Base-by-base conservation (phyloP, 2,113 vertebrate genomes). In the Notothenia coriiceps region DNA sequence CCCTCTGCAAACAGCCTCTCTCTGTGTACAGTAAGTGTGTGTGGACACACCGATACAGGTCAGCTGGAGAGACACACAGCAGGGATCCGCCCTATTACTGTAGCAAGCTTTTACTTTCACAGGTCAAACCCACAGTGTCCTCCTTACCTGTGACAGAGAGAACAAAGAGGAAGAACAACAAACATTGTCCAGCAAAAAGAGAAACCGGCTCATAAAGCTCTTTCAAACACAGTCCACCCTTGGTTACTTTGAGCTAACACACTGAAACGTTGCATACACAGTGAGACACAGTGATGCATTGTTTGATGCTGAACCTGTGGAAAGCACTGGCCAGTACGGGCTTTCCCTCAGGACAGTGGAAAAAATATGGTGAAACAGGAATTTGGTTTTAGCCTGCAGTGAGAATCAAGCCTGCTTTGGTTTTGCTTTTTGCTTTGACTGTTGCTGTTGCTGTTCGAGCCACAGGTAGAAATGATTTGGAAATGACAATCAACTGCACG, bases 21-120 rank as follows among this genome's bases (percentile, higher is more conserved):
- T 44, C 18, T 71, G 65, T 6, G n/a, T 18, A 46, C 51, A 76
- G 43, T 40, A 6, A 7, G 60, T 79, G 70, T 71, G 40, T 62
- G 20, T 22, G 64, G 44, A 35, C 40, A 74, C 14, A 2, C 18
- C 74, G 43, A 62, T 13, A 9, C 6, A 40, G 20, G 29, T 10
- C 49, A 18, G 20, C 71, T 61, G 18, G 52, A 44, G 68, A 57
- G 70, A 35, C 55, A 54, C 44, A 13, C 47, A 61, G 67, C 52
- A 2, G 66, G 9, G 35, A 22, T 55, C 47, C 0, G 0, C 72
- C 67, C 54, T 62, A 59, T 61, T 57, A 22, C 22, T 22, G 22
- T 22, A 76, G 75, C 84, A 82, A 74, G 83, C 52, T 74, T 88
- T 88, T 83, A n/a, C 66, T 88, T 86, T 89, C 52, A 83, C 77